A percentile compares a stretch with the other conserved stretches of the same genome.
These are phyloP conservation scores for Onychorhynchus coronatus DNA, from an alignment of 2,113 vertebrate genomes.

Conservation along the genomic window DNA sequence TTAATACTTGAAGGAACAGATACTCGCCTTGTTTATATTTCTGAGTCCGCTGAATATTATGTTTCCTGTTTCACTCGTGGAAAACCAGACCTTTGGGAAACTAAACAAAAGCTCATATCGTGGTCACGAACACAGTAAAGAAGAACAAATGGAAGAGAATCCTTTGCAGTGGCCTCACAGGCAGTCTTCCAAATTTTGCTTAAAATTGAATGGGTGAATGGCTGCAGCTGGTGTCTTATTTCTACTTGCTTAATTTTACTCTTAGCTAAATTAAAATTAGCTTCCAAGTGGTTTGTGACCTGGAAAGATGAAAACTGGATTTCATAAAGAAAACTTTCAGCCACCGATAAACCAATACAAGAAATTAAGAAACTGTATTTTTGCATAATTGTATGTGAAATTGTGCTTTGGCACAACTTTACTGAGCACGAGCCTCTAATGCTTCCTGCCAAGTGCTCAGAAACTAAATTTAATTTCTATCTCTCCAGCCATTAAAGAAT, in stretches of 20 bases:
- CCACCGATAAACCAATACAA: background rate
- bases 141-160: background rate
- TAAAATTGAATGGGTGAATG: background rate
- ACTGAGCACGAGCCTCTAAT: background rate
- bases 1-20: background rate
- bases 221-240: background rate
- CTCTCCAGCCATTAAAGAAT: background rate
- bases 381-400: background rate
- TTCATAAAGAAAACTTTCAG: background rate
- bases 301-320: background rate
- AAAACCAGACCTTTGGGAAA: background rate
- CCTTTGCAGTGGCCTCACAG: background rate
- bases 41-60: background rate
- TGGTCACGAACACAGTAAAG: background rate
- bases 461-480: background rate
- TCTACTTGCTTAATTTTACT: background rate
- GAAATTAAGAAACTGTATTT: background rate
- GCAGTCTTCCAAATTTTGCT: background rate
- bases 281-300: background rate
- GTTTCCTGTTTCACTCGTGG: background rate
- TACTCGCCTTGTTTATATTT: background rate
- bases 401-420: background rate
- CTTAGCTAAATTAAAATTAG: background rate
- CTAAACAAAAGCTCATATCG: background rate
- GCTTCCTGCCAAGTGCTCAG: background rate